Conservation (phyloP, 2,797 vertebrate species). For the Darevskia mixta region DNA sequence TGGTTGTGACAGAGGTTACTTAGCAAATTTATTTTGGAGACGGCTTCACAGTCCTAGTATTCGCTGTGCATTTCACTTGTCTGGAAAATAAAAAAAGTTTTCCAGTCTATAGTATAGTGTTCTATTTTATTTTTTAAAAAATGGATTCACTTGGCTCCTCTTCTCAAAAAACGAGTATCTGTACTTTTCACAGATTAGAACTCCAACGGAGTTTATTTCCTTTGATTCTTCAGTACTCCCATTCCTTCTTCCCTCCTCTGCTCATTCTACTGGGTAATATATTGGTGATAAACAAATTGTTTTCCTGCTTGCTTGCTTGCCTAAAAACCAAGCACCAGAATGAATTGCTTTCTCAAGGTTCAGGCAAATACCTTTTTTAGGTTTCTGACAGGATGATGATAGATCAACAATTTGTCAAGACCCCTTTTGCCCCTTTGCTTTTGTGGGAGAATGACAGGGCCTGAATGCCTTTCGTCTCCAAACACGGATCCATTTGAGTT, state of each 20-base stretch:
- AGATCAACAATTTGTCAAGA: constrained; percentile 31
- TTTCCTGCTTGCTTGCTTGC: constrained; percentile 21
- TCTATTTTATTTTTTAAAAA: neutral
- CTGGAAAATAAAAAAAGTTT: neutral
- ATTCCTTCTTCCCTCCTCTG: neutral
- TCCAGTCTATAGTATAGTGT: neutral
- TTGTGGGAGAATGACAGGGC: constrained; percentile 9
- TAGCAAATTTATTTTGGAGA: neutral
- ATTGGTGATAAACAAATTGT: constrained; percentile 23
- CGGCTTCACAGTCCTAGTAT: neutral
- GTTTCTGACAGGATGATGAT: constrained; percentile 28
- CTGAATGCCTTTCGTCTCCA: constrained; percentile 1
- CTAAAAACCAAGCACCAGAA: constrained; percentile 23
- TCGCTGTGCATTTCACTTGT: neutral
- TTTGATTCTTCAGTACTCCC: neutral
- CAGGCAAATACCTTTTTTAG: constrained; percentile 10
- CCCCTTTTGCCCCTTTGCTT: neutral
- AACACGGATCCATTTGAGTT: neutral
- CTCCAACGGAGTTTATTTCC: neutral
- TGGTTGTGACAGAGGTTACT: neutral
- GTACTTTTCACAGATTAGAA: constrained; percentile 7
- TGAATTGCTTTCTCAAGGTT: constrained; percentile 21
- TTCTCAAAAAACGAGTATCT: neutral
- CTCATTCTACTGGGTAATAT: neutral
- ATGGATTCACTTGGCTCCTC: neutral